Evolutionary conservation across 2,113 vertebrate genomes (phyloP), one percentile per base, ranked within the genome.

Genomic region (Ceuthmochares aereus): DNA sequence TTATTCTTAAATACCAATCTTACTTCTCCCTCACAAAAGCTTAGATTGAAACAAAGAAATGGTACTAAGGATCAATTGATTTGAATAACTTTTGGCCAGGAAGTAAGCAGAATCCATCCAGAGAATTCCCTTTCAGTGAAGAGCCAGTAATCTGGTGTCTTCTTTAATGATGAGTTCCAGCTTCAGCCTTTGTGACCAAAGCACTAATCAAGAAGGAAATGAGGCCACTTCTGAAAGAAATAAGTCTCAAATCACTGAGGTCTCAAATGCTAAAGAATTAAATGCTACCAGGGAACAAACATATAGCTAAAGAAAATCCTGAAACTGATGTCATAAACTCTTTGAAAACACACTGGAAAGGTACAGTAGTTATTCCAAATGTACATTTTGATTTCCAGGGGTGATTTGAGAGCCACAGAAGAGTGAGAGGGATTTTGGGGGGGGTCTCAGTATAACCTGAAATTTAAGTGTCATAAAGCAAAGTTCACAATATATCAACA

Each of bases 371-470:
- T 78, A 8, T 68, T 89, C 16, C 43, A 68, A 87, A 47, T 2
- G 26, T 5, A 14, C 1, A 30, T 37, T 74, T 73, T 30, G 20
- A 13, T 55, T 88, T 89, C 34, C 8, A 84, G 34, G 14, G 19
- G 11, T 64, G 42, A 69, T 58, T 73, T 92, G 42, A 75, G 10
- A 58, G 34, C 8, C 34, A 30, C 3, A 42, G 18, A 55, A 84
- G 10, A 32, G 4, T 6, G 18, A 37, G 19, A 0, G 18, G 1
- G 3, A n/a, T 55, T 77, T 92, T 0, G 3, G 6, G 4, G 6
- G 4, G 4, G 4, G 25, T 59, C 55, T 59, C 17, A 36, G 7
- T 40, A 58, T 80, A 23, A 10, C 27, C 27, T 58, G 27, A 87
- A 70, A 63, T 3, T 52, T 9, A 56, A n/a, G 4, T 14, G 21